phyloP scores from a whole-genome alignment of 1,140 invertebrate species.

The Danaus melanippus region DNA sequence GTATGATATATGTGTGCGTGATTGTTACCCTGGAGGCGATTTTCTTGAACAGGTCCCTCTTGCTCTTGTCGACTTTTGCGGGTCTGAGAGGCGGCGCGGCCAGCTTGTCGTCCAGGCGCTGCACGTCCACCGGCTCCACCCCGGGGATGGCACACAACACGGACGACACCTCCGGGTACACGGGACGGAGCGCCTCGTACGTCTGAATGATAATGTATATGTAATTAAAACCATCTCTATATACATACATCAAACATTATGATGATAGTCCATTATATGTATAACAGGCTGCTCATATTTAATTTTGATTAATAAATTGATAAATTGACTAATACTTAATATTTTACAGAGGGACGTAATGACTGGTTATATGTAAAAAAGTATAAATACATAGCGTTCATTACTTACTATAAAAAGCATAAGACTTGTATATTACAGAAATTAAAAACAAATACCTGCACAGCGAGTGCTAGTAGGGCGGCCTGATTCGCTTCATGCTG shows the following conservation, averaged over 20 bases:
- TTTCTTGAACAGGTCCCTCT: constrained; percentile 92
- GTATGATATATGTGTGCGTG: no score
- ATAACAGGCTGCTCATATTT: no score
- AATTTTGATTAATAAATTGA: no score
- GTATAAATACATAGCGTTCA: no score
- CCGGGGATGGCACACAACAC: constrained; percentile 77
- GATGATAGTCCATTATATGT: no score
- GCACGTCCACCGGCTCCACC: constrained; percentile 82
- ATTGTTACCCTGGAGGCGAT: constrained; percentile 81
- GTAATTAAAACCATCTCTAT: no score
- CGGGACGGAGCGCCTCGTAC: constrained; percentile 85
- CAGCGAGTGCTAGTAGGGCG: constrained; percentile 78
- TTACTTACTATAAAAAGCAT: neutral
- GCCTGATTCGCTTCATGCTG: constrained; percentile 89
- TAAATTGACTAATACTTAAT: no score
- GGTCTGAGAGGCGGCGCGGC: constrained; percentile 78
- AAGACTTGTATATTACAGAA: neutral
- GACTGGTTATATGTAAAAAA: no score
- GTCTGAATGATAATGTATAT: constrained; percentile 69
- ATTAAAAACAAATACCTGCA: constrained; percentile 41
- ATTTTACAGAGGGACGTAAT: no score
- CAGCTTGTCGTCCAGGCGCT: constrained; percentile 89
- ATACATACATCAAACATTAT: no score
- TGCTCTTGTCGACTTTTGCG: constrained; percentile 88
- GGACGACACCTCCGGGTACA: constrained; percentile 78